Base-by-base conservation (phyloP, 2,888 invertebrate species). In the Drosophila fungiperda region DNA sequence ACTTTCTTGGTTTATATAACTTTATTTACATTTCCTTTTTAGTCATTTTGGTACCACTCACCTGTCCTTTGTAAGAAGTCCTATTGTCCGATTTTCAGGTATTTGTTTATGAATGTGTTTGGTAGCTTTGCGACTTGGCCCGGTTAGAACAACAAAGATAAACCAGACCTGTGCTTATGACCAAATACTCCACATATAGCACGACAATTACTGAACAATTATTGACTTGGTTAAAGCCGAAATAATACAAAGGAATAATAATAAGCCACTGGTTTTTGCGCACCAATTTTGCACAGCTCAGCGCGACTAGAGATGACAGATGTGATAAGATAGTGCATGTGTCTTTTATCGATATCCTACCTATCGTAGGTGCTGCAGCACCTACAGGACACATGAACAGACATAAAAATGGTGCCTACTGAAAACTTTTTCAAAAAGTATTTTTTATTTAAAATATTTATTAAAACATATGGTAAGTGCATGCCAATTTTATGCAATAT, bases 281-380 rank as follows among this genome's bases (percentile, higher is more conserved):
- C 80, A 80, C 80, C 69, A 73, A 66, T 66, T 72, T 80, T 70
- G 80, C 76, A 78, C 64, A 60, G 54, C 54, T 53, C 23, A 76
- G 65, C 68, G 69, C 73, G 78, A 79, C 76, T 78, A 78, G 72
- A 72, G 72, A 72, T 78, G 78, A 35, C 45, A 68, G 36, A 50
- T 36, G 36, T 45, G 11, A 50, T 35, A 45, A 58, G 49, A 50
- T 20, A 40, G 2, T 49, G 3, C 12, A 38, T 2, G 26, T 38
- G 26, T 20, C 17, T 11, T 7, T 38, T 55, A 65, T 70, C 74
- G 68, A 40, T 2, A 9, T 20, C 1, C 12, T 7, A 32, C 4
- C 9, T 62, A 71, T 65, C 38, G 45, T 7, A 17, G 2, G 61
- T 33, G 67, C 42, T 80, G 68, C 65, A 76, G 76, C 70, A 80